Base-by-base conservation (phyloP, 2,888 invertebrate species). In the Zaprionus lineosus region DNA sequence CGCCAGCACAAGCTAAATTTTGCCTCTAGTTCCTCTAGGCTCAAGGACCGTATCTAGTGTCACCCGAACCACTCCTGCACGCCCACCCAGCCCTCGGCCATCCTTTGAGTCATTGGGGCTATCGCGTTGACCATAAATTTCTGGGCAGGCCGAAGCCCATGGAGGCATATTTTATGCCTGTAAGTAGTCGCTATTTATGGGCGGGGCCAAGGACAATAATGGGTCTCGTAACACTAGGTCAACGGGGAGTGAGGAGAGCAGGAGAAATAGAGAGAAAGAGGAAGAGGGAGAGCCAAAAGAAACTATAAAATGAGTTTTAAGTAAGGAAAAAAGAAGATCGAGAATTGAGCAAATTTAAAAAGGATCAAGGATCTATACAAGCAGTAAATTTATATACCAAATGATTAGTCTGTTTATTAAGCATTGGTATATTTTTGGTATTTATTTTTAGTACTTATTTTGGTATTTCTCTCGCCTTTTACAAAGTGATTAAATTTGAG, bases 101-200 rank as follows among this genome's bases (percentile, higher is more conserved):
- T 1, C 1, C 9, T n/a, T n/a, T n/a, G n/a, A 18, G 15, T 18
- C 39, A 24, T 3, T 12, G 21, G 24, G 55, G 62, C 64, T 72
- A 82, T 76, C 83, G 70, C 57, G 44, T 60, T 50, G 48, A 64
- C 67, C 70, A 84, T 84, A 74, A 82, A 82, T 82, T 74, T 55
- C 36, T 56, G 51, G 41, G 18, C 33, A 6, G 31, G 26, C 47
- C 37, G 53, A 58, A 53, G 58, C 67, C 41, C 52, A 46, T 24
- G 33, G 50, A 55, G 81, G 61, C 65, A 61, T 68, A 73, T 60
- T 76, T 73, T 72, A 76, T 73, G 77, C 58, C 63, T 57, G 40
- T 63, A 75, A 82, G 67, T 78, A 79, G 77, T 68, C 59, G 68
- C 55, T 61, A 61, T 61, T 51, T 58, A 64, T 64, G 74, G 50